These are phyloP conservation scores for Euleptes europaea DNA, from an alignment of 2,113 vertebrate species.

Conservation along the genomic window DNA sequence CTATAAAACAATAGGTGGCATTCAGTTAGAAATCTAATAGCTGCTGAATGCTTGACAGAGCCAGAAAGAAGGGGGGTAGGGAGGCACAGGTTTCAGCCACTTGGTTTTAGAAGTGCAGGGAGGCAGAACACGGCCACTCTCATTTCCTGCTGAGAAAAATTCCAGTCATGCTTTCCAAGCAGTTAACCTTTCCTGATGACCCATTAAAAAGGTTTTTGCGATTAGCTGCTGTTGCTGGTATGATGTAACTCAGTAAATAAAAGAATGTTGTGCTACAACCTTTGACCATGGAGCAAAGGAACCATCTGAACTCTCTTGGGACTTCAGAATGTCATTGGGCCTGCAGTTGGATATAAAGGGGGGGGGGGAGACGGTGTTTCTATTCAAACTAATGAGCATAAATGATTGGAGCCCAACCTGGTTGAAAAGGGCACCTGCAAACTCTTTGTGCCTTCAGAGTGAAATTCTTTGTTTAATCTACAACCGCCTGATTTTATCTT, in stretches of 20 bases:
- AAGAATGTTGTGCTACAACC: constrained; percentile 5
- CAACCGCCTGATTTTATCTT: not conserved
- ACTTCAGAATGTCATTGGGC: not conserved
- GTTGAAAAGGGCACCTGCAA: not conserved
- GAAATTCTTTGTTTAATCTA: not conserved
- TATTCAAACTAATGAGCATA: not conserved
- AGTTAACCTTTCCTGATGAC: not conserved
- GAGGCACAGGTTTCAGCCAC: not conserved
- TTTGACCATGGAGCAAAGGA: constrained; percentile 29
- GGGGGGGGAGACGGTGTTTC: not conserved
- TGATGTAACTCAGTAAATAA: not conserved
- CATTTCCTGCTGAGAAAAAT: not conserved
- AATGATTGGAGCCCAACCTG: not conserved
- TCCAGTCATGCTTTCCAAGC: not conserved
- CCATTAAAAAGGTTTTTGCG: not conserved
- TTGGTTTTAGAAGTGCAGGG: not conserved
- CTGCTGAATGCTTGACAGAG: no score
- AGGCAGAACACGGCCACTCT: not conserved
- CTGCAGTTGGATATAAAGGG: constrained; percentile 1
- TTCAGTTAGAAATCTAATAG: no score
- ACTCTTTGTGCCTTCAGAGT: not conserved
- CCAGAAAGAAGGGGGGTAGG: no score
- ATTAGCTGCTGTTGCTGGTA: not conserved
- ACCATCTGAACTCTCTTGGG: constrained; percentile 12
- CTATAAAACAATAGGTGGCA: no score